phyloP scores from a whole-genome alignment of 2,113 vertebrate genomes.

The Tauraco erythrolophus region DNA sequence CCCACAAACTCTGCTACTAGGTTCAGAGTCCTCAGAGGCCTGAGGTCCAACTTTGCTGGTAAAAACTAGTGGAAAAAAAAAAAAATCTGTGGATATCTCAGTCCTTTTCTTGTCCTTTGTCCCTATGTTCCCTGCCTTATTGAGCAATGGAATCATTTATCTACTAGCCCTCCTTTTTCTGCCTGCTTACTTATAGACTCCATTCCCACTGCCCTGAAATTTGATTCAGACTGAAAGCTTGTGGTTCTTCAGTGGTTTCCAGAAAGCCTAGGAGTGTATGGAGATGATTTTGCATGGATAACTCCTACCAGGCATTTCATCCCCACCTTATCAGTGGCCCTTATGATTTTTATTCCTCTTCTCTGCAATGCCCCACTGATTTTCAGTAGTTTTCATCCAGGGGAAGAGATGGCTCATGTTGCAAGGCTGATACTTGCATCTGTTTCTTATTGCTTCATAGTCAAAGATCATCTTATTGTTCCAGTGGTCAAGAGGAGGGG shows the following conservation, averaged over 20 bases:
- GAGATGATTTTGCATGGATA: neutral
- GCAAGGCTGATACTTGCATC: neutral
- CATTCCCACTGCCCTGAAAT: neutral
- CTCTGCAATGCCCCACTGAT: neutral
- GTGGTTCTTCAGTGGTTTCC: neutral
- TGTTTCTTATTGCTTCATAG: neutral
- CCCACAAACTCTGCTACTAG: neutral
- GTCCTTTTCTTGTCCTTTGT: neutral
- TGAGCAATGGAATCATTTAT: neutral
- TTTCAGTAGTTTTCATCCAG: neutral
- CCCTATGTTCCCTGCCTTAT: neutral
- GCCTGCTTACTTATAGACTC: neutral
- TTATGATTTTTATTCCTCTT: neutral
- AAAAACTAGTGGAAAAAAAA: neutral
- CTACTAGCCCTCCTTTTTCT: neutral
- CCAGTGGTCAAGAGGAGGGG: neutral
- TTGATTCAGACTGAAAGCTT: neutral
- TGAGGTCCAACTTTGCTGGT: neutral
- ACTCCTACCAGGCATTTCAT: neutral
- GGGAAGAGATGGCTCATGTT: neutral
- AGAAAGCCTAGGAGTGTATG: neutral
- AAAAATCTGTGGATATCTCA: neutral
- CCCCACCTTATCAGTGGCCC: neutral
- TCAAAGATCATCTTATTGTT: neutral
- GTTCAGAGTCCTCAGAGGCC: neutral